Evolutionary conservation across 2,888 invertebrate genomes (phyloP).

Genomic region (Emmelina monodactyla): DNA sequence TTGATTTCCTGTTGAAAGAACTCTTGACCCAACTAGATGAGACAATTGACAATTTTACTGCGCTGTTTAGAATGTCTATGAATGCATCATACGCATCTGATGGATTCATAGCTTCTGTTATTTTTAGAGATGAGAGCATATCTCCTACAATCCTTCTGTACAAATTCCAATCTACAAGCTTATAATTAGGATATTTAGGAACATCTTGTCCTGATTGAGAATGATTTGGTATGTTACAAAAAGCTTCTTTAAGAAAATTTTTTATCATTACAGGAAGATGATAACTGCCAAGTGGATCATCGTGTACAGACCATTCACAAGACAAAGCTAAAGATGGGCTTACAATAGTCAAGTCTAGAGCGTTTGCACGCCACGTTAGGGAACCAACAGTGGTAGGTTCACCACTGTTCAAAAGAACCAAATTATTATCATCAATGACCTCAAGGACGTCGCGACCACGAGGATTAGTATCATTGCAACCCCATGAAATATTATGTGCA

Average conservation of each 20-base stretch:
- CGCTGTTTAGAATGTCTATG: no score
- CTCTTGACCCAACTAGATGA: no score
- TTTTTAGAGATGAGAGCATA: no score
- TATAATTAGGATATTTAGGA: slow-evolving; percentile 7
- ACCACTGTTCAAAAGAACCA: slow-evolving; percentile 10
- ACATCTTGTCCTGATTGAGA: no score
- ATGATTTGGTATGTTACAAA: background rate
- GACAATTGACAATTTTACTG: no score
- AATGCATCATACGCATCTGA: no score
- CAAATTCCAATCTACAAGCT: slow-evolving; percentile 4
- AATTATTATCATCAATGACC: slow-evolving; percentile 10
- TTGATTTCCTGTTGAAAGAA: no score
- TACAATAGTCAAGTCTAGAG: slow-evolving; percentile 8
- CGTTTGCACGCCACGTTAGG: slow-evolving; percentile 6
- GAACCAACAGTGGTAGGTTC: slow-evolving; percentile 8
- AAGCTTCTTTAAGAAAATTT: background rate
- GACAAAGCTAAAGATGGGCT: slow-evolving; percentile 4
- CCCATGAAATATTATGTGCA: slow-evolving; percentile 10
- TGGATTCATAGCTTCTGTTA: no score
- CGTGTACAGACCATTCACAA: slow-evolving; percentile 6
- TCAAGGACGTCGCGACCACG: slow-evolving; percentile 8
- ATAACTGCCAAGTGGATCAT: slow-evolving; percentile 6
- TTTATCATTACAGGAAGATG: slow-evolving; percentile 7
- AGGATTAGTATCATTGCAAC: slow-evolving; percentile 3
- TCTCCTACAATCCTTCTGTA: slow-evolving; percentile 2